Evolutionary conservation across 2,797 vertebrate genomes (phyloP), one percentile per base, ranked within the genome.

Genomic region (Lithobates pipiens): DNA sequence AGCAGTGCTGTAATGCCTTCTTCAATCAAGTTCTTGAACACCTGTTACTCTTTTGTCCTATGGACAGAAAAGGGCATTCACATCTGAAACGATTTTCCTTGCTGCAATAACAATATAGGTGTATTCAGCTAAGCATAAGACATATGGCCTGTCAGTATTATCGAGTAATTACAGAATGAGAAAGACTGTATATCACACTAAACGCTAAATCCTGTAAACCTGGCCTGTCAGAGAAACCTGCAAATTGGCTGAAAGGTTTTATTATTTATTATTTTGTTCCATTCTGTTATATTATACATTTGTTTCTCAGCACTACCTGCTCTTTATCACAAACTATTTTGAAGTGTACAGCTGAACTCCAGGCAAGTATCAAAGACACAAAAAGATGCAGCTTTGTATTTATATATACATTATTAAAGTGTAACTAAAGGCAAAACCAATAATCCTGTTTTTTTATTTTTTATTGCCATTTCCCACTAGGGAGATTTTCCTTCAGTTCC

Each of bases 111-210:
- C 61, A 78, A 65, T 27, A 25, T 68, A 68, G 34, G 44, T 36
- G 1, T 6, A 70, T 34, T 54, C 5, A 32, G 44, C 44, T 70
- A 2, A 4, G 44, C 27, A 18, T 50, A 50, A 27, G 10, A 79
- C 77, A 69, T 42, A 23, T 79, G 65, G 39, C 46, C 32, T 79
- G 27, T 50, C 39, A 69, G 42, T 50, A 50, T 69, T 69, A 29
- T 10, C 3, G 23, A 80, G 44, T 15, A 54, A 70, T 80, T 80
- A 36, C 23, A 3, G 5, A 10, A 80, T 71, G 36, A 69, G n/a
- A 71, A 70, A 69, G 25, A 36, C 44, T 5, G 18, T 80, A 69
- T 80, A 69, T 50, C 77, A 70, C 21, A 70, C 46, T 50, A 70
- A 70, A 44, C 11, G 34, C 69, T 50, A 21, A n/a, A 67, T 29